Base-by-base conservation (phyloP, 2,113 vertebrate species). In the Pollimyrus isidori region DNA sequence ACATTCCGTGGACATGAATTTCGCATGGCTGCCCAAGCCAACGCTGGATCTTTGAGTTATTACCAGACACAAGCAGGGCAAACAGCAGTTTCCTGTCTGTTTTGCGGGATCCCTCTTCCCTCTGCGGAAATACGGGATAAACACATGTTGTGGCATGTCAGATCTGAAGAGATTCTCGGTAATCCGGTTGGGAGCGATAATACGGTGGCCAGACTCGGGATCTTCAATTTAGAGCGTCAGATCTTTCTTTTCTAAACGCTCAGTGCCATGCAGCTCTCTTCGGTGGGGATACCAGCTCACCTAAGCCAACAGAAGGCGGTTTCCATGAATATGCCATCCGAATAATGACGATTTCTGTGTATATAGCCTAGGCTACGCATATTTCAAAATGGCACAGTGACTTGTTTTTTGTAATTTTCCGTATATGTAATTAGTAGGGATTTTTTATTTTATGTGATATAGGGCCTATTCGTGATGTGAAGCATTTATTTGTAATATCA, bases 1-100 rank as follows among this genome's bases (percentile, higher is more conserved):
- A 96, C 95, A 90, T 99, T 99, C 92, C 97, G 97, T 91, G 97
- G 97, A 10, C 98, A 98, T 90, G 97, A 97, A 10, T 98, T 98
- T 94, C 95, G 98, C 93, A 94, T 98, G 89, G 95, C 95, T 58
- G 97, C 96, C 0, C 98, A 98, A 93, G 96, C 98, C 90, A 91
- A 94, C 0, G 90, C 93, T 30, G 93, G 91, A 84, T 93, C 94
- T 0, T 83, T 94, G 0, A 76, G 94, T 39, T 95, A 93, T 52
- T 87, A 91, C 56, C 95, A 94, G 3, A 83, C 90, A 88, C 94
- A 95, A 88, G 89, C 87, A 53, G 94, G 92, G 2, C 93, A 94
- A 4, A 92, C 95, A 90, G 91, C 94, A 90, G 97, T 96, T 92
- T 92, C 96, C 23, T 98, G 97, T 92, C 96, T 96, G 86, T 94